These are phyloP conservation scores for Macrocentrus cingulum DNA, from an alignment of 1,140 invertebrate genomes.

Conservation along the genomic window DNA sequence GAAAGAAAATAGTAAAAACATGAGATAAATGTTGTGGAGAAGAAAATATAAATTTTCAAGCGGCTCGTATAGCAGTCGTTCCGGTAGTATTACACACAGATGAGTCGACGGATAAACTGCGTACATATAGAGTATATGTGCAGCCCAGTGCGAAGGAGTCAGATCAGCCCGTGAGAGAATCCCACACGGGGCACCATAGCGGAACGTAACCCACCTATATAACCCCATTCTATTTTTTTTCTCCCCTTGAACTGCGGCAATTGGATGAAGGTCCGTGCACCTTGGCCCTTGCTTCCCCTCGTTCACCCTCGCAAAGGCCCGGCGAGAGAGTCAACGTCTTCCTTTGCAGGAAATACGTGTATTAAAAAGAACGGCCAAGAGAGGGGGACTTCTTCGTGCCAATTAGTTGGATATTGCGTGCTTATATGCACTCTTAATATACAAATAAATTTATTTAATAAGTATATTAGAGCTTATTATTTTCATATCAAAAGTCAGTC, in stretches of 20 bases:
- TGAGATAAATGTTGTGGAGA: conserved; percentile 11
- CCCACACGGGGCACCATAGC: conserved; percentile 55
- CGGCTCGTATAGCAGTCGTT: conserved; percentile 14
- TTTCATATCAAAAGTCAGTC: too few relatives aligned
- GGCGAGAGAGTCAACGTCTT: too few relatives aligned
- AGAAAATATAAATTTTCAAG: conserved; percentile 15
- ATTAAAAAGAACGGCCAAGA: background rate
- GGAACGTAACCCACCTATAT: conserved; percentile 44
- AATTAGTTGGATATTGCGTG: too few relatives aligned
- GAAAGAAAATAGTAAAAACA: conserved; percentile 5
- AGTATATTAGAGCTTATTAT: too few relatives aligned
- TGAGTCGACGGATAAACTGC: conserved; percentile 31
- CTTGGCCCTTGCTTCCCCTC: background rate
- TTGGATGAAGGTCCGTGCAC: background rate
- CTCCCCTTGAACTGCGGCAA: conserved; percentile 30
- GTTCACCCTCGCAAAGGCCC: background rate
- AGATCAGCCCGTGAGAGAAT: conserved; percentile 50
- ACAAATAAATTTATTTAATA: too few relatives aligned
- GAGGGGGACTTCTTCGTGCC: too few relatives aligned
- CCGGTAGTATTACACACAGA: conserved; percentile 31
- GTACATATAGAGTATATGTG: conserved; percentile 30
- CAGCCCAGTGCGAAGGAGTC: conserved; percentile 23
- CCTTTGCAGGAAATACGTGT: conserved; percentile 10
- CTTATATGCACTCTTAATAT: too few relatives aligned
- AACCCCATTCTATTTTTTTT: conserved; percentile 27